A percentile compares a stretch with the other conserved stretches of the same genome.
Evolutionary conservation across 2,797 vertebrate genomes (phyloP).

Genomic region (Enteromius afrohamiltoni): DNA sequence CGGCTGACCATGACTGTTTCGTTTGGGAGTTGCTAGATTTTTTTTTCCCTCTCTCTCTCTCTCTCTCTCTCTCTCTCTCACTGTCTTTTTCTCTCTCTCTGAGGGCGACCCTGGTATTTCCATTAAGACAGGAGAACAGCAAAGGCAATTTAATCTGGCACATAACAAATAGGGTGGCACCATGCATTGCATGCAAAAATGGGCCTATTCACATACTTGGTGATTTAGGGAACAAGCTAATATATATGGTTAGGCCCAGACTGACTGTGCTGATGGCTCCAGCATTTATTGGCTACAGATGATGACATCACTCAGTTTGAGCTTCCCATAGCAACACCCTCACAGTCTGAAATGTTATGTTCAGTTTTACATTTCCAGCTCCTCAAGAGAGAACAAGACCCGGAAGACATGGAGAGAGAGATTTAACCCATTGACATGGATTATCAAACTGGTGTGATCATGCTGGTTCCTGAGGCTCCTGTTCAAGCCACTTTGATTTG

Average conservation of each 20-base stretch:
- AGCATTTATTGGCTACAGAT: neutral
- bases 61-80: neutral
- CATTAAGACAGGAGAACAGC: constrained; percentile 47
- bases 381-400: neutral
- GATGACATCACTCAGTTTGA: constrained; percentile 11
- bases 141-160: constrained; percentile 50
- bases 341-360: neutral
- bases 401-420: neutral
- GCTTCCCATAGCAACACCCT: neutral
- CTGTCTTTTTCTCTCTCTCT: constrained; percentile 1
- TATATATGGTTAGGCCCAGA: neutral
- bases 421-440: constrained; percentile 27
- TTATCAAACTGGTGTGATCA: neutral
- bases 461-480: neutral
- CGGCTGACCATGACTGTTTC: constrained; percentile 53
- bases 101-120: constrained; percentile 36
- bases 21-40: constrained; percentile 45
- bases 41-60: neutral
- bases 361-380: neutral
- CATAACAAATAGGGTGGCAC: constrained; percentile 48
- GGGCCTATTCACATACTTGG: constrained; percentile 43
- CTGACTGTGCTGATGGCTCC: neutral
- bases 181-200: constrained; percentile 46
- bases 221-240: constrained; percentile 31
- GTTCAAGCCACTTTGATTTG: constrained; percentile 3